Conservation (phyloP, 2,113 vertebrate genomes). For the Oncorhynchus keta region DNA sequence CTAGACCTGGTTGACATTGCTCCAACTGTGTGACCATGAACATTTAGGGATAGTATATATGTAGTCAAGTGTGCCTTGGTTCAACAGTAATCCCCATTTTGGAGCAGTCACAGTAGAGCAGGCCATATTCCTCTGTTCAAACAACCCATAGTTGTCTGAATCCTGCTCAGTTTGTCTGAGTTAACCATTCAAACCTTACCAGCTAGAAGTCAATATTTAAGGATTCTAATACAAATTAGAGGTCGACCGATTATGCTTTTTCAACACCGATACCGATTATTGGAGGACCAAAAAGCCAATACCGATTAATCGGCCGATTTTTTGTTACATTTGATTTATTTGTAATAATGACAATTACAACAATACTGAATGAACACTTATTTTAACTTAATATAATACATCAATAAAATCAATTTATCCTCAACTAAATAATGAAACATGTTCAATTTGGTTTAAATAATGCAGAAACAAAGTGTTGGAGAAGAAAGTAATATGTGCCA, state of each 20-base stretch:
- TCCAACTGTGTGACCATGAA: neutral
- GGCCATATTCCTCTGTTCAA: neutral
- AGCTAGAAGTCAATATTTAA: neutral
- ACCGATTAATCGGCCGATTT: too few relatives aligned
- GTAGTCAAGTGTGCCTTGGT: neutral
- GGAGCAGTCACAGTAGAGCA: constrained; percentile 5
- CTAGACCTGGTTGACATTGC: neutral
- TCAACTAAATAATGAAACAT: too few relatives aligned
- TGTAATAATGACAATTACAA: too few relatives aligned
- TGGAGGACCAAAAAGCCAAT: too few relatives aligned
- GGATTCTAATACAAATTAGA: neutral
- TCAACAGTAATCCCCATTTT: constrained; percentile 9
- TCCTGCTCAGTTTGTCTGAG: neutral
- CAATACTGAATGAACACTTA: too few relatives aligned
- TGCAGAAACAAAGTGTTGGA: too few relatives aligned
- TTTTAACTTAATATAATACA: too few relatives aligned
- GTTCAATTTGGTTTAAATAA: too few relatives aligned
- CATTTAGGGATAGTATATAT: neutral
- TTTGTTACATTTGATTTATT: accelerated
- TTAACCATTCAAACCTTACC: neutral
- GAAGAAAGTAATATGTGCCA: too few relatives aligned
- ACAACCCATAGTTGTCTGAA: constrained; percentile 13
- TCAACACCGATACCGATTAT: too few relatives aligned
- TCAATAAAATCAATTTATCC: too few relatives aligned
- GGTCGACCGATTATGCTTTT: too few relatives aligned